Evolutionary conservation across 2,797 vertebrate genomes (phyloP).

Genomic region (Echiichthys vipera): DNA sequence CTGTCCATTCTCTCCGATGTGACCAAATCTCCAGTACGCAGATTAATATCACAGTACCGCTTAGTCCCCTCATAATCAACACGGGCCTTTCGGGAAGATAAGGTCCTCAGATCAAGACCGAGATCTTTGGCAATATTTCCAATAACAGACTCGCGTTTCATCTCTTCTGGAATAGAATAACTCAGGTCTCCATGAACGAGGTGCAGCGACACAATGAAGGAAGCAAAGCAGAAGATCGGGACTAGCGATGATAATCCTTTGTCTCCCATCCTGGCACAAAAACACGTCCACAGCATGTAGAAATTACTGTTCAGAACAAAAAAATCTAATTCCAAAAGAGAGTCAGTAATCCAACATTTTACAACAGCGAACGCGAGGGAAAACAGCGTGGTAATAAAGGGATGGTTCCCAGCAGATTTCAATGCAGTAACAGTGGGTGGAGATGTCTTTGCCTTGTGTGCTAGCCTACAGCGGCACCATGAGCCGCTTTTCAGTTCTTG

Average conservation of each 20-base stretch:
- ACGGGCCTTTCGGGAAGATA: conserved; percentile 64
- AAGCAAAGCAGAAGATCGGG: conserved; percentile 11
- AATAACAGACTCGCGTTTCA: conserved; percentile 53
- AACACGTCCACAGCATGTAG: fast-evolving
- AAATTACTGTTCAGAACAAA: neutral
- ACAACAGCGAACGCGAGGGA: neutral
- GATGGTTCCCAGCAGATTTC: neutral
- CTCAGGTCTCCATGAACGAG: conserved; percentile 62
- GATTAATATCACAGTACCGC: conserved; percentile 66
- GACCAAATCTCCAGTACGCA: conserved; percentile 71
- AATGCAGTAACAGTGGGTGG: conserved; percentile 55
- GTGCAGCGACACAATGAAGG: conserved; percentile 20
- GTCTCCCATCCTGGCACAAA: conserved; percentile 39
- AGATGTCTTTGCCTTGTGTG: conserved; percentile 29
- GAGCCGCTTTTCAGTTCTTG: conserved; percentile 26
- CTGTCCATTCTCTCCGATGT: conserved; percentile 75
- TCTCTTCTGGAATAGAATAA: conserved; percentile 65
- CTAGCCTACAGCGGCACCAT: conserved; percentile 65
- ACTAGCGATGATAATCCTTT: conserved; percentile 14
- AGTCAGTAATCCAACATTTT: neutral
- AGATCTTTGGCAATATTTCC: conserved; percentile 75
- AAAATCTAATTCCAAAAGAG: neutral
- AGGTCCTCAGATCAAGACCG: conserved; percentile 45
- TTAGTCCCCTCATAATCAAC: conserved; percentile 59
- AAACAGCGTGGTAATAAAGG: neutral